Conservation (phyloP, 2,113 vertebrate genomes). For the Corythaeola cristata region DNA sequence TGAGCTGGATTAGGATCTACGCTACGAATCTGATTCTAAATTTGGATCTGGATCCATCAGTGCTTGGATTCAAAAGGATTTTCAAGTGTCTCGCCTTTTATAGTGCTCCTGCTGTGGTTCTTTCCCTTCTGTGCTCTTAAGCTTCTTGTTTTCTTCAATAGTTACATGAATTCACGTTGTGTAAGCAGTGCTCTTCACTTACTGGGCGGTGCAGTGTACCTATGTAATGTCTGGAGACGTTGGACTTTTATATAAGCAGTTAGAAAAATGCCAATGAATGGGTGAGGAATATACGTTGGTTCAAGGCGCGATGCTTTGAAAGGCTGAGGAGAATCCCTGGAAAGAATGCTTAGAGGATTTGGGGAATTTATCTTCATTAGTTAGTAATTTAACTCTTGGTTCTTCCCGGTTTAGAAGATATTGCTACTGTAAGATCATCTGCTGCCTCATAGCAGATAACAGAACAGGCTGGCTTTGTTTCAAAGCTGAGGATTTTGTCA, state of each 20-base stretch:
- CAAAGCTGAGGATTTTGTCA: constrained; percentile 44
- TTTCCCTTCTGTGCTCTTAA: background rate
- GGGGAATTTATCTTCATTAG: background rate
- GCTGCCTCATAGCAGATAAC: background rate
- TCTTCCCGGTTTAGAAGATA: background rate
- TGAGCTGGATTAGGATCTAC: background rate
- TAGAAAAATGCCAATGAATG: background rate
- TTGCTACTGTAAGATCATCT: background rate
- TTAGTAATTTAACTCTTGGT: background rate
- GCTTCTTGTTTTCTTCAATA: background rate
- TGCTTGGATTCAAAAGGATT: background rate
- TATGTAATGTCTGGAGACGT: background rate
- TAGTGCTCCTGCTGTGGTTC: background rate
- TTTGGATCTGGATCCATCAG: background rate
- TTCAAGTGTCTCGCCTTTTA: background rate
- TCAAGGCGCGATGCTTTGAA: background rate
- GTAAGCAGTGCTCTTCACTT: background rate
- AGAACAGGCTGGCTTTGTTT: constrained; percentile 22
- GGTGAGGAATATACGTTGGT: background rate
- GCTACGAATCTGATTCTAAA: background rate
- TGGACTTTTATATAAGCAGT: background rate
- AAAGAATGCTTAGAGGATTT: background rate
- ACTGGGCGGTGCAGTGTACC: background rate
- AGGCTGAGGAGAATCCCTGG: background rate
- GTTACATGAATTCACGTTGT: background rate